Evolutionary conservation across 2,888 invertebrate species (phyloP).

Genomic region (Octodonta nipae): DNA sequence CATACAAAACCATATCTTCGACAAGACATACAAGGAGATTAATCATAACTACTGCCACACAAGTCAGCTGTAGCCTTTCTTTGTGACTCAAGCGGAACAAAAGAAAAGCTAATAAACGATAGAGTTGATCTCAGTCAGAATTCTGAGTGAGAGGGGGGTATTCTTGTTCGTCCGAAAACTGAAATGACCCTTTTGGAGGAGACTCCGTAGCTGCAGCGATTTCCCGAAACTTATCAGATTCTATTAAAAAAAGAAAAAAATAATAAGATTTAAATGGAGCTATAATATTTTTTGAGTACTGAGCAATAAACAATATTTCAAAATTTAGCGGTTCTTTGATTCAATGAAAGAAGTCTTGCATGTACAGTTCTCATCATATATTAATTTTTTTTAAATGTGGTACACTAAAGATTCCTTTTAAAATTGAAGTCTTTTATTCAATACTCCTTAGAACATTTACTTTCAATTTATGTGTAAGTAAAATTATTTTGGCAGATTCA

Average conservation of each 20-base stretch:
- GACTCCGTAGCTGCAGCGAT: constrained; percentile 59
- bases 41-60: constrained; percentile 27
- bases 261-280: constrained; percentile 3
- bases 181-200: constrained; percentile 56
- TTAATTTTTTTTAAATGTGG: no score
- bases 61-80: constrained; percentile 23
- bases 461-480: no score
- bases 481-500: no score
- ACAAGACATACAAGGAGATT: constrained; percentile 28
- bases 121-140: constrained; percentile 35
- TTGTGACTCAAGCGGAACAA: neutral
- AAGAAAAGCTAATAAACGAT: constrained; percentile 2
- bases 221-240: constrained; percentile 61
- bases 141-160: constrained; percentile 67
- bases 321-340: no score
- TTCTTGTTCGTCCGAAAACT: constrained; percentile 68
- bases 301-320: no score
- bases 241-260: constrained; percentile 32
- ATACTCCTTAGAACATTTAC: no score
- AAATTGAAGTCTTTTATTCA: no score
- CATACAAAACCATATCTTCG: constrained; percentile 30
- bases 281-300: no score
- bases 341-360: no score
- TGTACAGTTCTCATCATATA: no score
- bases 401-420: no score